Evolutionary conservation across 2,797 vertebrate genomes (phyloP).

Genomic region (Gambusia yucatana): DNA sequence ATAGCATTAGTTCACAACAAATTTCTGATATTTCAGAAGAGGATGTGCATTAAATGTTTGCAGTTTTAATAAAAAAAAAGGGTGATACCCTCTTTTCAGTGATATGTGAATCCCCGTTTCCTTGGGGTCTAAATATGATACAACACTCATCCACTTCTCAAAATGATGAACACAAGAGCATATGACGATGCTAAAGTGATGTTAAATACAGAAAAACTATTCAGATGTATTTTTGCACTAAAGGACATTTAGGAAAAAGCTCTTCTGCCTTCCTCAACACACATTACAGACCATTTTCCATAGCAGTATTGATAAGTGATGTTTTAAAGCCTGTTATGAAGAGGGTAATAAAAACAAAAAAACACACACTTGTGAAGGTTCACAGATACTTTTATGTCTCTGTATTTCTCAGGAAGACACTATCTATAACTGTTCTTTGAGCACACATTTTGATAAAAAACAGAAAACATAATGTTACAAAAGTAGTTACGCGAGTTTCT

Average conservation of each 20-base stretch:
- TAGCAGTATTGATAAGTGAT: slow-evolving; percentile 15
- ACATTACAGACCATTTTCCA: not conserved
- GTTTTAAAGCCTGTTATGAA: not conserved
- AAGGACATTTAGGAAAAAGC: not conserved
- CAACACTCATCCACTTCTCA: not conserved
- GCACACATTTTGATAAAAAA: not conserved
- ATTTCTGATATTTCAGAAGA: slow-evolving; percentile 1
- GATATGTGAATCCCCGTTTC: not conserved
- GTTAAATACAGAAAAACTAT: not conserved
- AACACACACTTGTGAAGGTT: not conserved
- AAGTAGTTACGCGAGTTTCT: slow-evolving; percentile 38
- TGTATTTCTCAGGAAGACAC: slow-evolving; percentile 25
- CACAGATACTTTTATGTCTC: slow-evolving; percentile 22
- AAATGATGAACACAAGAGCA: not conserved
- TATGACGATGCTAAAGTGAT: not conserved
- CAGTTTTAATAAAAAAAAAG: not conserved
- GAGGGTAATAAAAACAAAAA: not conserved
- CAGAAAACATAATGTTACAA: not conserved
- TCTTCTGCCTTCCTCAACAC: not conserved
- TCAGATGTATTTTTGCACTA: not conserved
- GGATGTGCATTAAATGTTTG: not conserved
- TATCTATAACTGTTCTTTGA: not conserved
- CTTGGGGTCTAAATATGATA: not conserved
- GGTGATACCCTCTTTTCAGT: not conserved
- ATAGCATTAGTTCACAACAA: not conserved